Percentiles rank a stretch among this genome's conserved stretches.
Conservation (phyloP, 2,888 invertebrate genomes). For the Timandra comae region DNA sequence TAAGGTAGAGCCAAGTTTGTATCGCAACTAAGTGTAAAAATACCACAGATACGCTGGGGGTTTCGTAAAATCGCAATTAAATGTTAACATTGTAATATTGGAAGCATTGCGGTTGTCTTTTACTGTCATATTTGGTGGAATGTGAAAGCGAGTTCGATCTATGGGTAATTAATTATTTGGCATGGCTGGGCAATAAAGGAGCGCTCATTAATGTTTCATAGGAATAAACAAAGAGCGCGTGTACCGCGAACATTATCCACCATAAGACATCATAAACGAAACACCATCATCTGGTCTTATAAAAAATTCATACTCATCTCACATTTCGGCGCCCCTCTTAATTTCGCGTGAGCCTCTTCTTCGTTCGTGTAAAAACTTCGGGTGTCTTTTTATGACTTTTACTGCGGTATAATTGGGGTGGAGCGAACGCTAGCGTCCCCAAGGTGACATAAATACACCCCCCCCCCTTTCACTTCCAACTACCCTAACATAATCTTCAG, state of each 20-base stretch:
- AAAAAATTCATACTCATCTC: constrained; percentile 77
- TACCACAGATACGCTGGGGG: constrained; percentile 27
- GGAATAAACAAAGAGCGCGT: constrained; percentile 65
- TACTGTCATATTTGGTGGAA: constrained; percentile 31
- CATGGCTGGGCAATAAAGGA: constrained; percentile 61
- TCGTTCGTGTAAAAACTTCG: constrained; percentile 76
- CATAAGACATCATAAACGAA: constrained; percentile 76
- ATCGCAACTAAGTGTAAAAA: constrained; percentile 26
- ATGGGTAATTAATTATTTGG: constrained; percentile 68
- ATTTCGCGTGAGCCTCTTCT: constrained; percentile 74
- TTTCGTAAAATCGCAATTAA: constrained; percentile 29
- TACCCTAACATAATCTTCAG: constrained; percentile 70
- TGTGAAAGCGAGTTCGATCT: constrained; percentile 27
- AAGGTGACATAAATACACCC: constrained; percentile 76
- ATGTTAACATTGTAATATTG: constrained; percentile 28
- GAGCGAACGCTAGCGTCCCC: constrained; percentile 70
- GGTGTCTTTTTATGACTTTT: constrained; percentile 78
- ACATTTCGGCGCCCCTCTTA: constrained; percentile 77
- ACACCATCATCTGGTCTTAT: constrained; percentile 75
- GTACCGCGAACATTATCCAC: constrained; percentile 67
- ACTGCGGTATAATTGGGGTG: constrained; percentile 78
- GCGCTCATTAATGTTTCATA: constrained; percentile 69
- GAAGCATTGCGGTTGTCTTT: constrained; percentile 26
- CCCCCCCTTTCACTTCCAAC: constrained; percentile 45
- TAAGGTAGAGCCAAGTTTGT: constrained; percentile 21